These are phyloP conservation scores for Bradypodion pumilum DNA, from an alignment of 2,797 vertebrate species.

Conservation along the genomic window DNA sequence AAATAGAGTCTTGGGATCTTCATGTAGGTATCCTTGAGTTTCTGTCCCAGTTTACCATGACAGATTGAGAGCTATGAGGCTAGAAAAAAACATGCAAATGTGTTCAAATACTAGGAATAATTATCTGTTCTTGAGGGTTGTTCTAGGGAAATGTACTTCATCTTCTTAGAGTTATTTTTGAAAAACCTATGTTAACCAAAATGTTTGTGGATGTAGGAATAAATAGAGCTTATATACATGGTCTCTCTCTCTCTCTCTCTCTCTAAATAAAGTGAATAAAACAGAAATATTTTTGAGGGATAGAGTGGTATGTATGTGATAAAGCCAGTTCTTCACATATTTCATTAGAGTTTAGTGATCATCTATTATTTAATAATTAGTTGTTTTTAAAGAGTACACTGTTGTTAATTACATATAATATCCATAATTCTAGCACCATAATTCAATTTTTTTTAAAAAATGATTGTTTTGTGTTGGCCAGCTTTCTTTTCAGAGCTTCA, in stretches of 20 bases:
- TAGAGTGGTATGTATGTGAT: not conserved
- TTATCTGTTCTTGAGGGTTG: not conserved
- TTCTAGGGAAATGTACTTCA: not conserved
- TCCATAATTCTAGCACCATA: too few relatives aligned
- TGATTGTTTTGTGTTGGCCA: not conserved
- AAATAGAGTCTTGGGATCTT: not conserved
- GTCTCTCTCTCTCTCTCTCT: not conserved
- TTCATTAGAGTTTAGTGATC: not conserved
- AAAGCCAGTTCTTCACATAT: not conserved
- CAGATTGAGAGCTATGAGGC: not conserved
- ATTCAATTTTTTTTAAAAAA: not conserved
- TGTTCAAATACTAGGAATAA: not conserved
- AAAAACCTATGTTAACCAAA: not conserved
- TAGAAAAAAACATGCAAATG: not conserved
- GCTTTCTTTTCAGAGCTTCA: not conserved
- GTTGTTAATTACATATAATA: not conserved
- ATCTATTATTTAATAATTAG: not conserved
- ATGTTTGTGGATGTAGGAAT: not conserved
- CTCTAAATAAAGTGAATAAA: not conserved
- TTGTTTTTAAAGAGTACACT: not conserved
- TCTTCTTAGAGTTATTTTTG: not conserved
- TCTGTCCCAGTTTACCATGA: not conserved
- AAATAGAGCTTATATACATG: not conserved
- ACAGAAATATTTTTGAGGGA: not conserved
- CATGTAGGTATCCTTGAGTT: not conserved